Base-by-base conservation (phyloP, 1,140 invertebrate genomes). In the Neodiprion virginianus region DNA sequence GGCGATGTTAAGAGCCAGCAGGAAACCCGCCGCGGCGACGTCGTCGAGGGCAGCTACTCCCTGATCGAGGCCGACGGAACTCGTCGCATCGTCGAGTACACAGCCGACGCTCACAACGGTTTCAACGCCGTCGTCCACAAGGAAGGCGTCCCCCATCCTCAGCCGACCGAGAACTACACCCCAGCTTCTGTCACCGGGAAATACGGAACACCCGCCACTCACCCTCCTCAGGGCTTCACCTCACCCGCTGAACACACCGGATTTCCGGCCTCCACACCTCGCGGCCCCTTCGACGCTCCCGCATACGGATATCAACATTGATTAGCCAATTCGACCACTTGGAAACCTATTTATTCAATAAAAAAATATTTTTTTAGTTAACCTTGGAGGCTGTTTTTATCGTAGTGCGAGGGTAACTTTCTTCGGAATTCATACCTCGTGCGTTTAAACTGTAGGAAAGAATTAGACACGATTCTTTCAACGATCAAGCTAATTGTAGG, bases 1-100 rank as follows among this genome's bases (percentile, higher is more conserved):
- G 92, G 93, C 2, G 92, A 93, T 84, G 92, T 92, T 77, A 93
- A 93, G 82, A 91, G 91, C 82, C 90, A 91, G 11, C 81, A 90
- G 75, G 91, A 92, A 80, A 89, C 80, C 28, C 90, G 21, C 85
- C 85, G 89, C 76, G 87, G 91, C 1, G 91, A 92, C 76, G 67
- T 73, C 12, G 81, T 83, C 0, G 40, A 80, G 17, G 81, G 80
- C 2, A 73, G 75, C 28, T 83, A 84, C 67, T 81, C 78, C 21
- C 61, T 84, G n/a, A 10, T 82, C 0, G 79, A 85, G 65, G 70
- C 83, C 9, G 84, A 85, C 69, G 82, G 84, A 28, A 77, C 76
- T n/a, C 76, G 77, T 14, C 50, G 81, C 40, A 40, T 85, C 88
- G 84, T 85, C 66, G 78, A 83, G 48, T 87, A 88, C 81, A 83